These are phyloP conservation scores for Chymomyza fuscimana DNA, from an alignment of 2,888 invertebrate genomes.

Conservation along the genomic window DNA sequence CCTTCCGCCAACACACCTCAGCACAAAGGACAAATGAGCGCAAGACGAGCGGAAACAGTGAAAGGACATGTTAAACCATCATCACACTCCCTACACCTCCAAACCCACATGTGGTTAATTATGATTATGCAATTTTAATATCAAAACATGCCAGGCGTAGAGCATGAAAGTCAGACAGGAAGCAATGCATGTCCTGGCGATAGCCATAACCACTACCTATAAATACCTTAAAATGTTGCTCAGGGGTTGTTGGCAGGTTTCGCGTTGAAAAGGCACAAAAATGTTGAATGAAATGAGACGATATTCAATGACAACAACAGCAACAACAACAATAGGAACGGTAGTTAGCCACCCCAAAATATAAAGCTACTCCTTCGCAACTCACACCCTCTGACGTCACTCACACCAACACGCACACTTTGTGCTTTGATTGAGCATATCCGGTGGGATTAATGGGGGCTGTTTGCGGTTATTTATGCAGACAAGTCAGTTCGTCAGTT, in stretches of 20 bases:
- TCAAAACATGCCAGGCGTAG: conserved; percentile 55
- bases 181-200: conserved; percentile 9
- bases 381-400: conserved; percentile 43
- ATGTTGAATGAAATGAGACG: conserved; percentile 76
- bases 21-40: conserved; percentile 44
- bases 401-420: conserved; percentile 58
- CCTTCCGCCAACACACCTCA: conserved; percentile 52
- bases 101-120: conserved; percentile 76
- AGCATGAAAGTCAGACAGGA: conserved; percentile 38
- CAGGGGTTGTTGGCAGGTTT: conserved; percentile 59
- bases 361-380: conserved; percentile 25
- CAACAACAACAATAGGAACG: conserved; percentile 23
- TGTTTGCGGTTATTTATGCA: conserved; percentile 56
- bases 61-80: conserved; percentile 54
- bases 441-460: conserved; percentile 77
- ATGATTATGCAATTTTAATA: conserved; percentile 76
- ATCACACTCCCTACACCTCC: conserved; percentile 9
- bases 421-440: conserved; percentile 78
- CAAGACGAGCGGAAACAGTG: conserved; percentile 52
- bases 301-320: conserved; percentile 59
- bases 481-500: conserved; percentile 52
- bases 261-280: conserved; percentile 68
- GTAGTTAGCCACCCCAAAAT: conserved; percentile 12
- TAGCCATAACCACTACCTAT: conserved; percentile 29
- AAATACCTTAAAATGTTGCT: conserved; percentile 19